Evolutionary conservation across 2,113 vertebrate genomes (phyloP), one percentile per base, ranked within the genome.

Genomic region (Cololabis saira): DNA sequence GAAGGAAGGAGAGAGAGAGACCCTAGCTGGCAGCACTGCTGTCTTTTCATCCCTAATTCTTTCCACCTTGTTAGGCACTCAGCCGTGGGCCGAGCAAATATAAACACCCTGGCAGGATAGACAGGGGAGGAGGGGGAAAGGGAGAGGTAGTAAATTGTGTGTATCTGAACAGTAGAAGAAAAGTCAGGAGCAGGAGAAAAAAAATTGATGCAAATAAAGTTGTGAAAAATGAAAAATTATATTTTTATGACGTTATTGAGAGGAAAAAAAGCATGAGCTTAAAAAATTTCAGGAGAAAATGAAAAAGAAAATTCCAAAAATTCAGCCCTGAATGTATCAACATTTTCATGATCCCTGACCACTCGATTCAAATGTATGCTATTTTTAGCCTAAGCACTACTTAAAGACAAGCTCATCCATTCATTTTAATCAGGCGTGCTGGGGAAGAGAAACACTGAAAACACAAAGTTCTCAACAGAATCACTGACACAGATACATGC

Each of bases 51-150:
- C 85, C 84, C 80, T 87, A 85, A 90, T 91, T 90, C 79, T 90
- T 91, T 91, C 90, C 90, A 90, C 85, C 88, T 91, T 91, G 90
- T 90, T 91, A 90, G 86, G 80, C 90, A 89, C 88, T 90, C 71
- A 62, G 90, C 86, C 71, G 80, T 84, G 67, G 83, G 88, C 76
- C 44, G 52, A 72, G 85, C 82, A 86, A 86, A 87, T 90, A 90
- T 87, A 90, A 91, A 91, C 87, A 91, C 88, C 82, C 86, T 90
- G 88, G 90, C 84, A 91, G 78, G 66, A 82, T 70, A 78, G 74
- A 78, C 52, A 50, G 52, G 40, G 70, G 71, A 54, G 43, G 72
- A 77, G 68, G 60, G 48, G 58, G 67, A 70, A 44, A 22, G 27
- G 47, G 44, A 68, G 66, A 71, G 58, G 62, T 53, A 53, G 60